Percentiles rank a stretch among this genome's conserved stretches.
phyloP scores from a whole-genome alignment of 2,888 invertebrate species.

The Ephialtes manifestator region DNA sequence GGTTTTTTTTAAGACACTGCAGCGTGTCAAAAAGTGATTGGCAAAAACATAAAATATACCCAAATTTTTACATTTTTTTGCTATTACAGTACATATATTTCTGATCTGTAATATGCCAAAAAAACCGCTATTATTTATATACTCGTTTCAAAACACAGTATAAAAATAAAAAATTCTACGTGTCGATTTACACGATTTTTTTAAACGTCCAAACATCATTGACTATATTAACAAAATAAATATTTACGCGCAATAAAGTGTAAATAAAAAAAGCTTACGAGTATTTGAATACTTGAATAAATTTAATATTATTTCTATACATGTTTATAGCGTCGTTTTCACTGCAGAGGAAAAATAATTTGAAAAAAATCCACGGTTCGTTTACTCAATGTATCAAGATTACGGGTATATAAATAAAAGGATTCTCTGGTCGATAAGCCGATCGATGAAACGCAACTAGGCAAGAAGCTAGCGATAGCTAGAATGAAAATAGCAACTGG shows the following conservation, averaged over 20 bases:
- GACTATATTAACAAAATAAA: background rate
- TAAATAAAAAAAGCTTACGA: background rate
- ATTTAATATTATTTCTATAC: background rate
- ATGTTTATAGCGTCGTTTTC: background rate
- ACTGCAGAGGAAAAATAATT: background rate
- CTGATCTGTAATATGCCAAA: too few relatives aligned
- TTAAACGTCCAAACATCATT: too few relatives aligned
- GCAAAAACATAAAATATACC: too few relatives aligned
- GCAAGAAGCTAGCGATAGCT: constrained; percentile 27
- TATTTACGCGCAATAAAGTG: background rate
- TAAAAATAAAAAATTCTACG: too few relatives aligned
- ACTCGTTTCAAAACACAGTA: too few relatives aligned
- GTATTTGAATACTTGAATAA: background rate
- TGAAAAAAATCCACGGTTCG: background rate
- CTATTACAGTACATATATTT: too few relatives aligned
- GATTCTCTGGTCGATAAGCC: constrained; percentile 8
- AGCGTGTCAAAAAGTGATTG: too few relatives aligned
- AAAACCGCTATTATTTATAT: too few relatives aligned
- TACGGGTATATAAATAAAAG: background rate
- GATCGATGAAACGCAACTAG: constrained; percentile 25
- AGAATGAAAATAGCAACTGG: constrained; percentile 32
- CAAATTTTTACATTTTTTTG: too few relatives aligned
- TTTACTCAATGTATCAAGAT: background rate
- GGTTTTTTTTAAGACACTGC: too few relatives aligned
- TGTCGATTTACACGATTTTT: too few relatives aligned